Percentiles rank a stretch among this genome's conserved stretches.
Conservation (phyloP, 2,888 invertebrate species). For the Apeira syringaria region DNA sequence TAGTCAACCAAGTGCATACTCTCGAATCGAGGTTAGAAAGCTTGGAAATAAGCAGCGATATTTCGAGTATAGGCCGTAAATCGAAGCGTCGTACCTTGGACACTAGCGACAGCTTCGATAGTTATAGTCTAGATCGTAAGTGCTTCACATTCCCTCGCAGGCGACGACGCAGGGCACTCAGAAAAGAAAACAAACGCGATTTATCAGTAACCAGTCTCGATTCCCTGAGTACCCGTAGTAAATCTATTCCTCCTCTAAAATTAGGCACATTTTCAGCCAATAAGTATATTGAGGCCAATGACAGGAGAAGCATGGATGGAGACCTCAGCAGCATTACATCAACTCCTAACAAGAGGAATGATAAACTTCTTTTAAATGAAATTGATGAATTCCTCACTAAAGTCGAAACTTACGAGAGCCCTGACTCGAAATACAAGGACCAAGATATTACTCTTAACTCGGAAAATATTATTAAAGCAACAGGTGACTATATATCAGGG, state of each 20-base stretch:
- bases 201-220: conserved; percentile 61
- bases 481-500: conserved; percentile 66
- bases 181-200: conserved; percentile 47
- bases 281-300: conserved; percentile 22
- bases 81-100: conserved; percentile 49
- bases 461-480: conserved; percentile 69
- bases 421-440: conserved; percentile 56
- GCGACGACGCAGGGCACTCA: conserved; percentile 54
- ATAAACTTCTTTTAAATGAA: conserved; percentile 71
- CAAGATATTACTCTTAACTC: conserved; percentile 42
- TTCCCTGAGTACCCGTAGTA: conserved; percentile 38
- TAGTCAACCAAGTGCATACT: conserved; percentile 85
- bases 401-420: conserved; percentile 71
- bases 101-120: conserved; percentile 60
- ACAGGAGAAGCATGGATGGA: conserved; percentile 67
- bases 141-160: conserved; percentile 71
- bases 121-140: conserved; percentile 59
- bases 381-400: conserved; percentile 76
- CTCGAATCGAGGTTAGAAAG: conserved; percentile 81
- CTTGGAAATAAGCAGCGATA: conserved; percentile 62
- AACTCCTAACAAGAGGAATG: conserved; percentile 73
- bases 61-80: conserved; percentile 48
- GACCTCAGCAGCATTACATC: conserved; percentile 74
- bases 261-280: conserved; percentile 31
- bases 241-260: conserved; percentile 46